phyloP scores from a whole-genome alignment of 2,113 vertebrate species.

The Thinocorus orbignyianus region DNA sequence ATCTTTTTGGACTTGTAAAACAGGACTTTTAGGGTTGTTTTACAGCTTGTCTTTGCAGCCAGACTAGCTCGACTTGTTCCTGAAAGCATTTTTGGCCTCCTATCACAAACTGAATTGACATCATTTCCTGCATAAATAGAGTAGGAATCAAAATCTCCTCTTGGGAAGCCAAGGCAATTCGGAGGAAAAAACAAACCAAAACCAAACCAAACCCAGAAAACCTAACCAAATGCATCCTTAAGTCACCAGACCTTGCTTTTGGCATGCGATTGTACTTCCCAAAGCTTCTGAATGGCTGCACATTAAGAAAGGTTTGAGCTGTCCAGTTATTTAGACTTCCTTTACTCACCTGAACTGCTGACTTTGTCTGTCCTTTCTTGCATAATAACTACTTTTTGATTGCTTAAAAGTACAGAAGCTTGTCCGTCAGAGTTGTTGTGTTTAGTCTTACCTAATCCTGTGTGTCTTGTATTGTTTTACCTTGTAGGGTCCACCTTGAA shows the following conservation, averaged over 20 bases:
- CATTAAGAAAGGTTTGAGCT: conserved; percentile 68
- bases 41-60: conserved; percentile 55
- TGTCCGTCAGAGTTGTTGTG: conserved; percentile 78
- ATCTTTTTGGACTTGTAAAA: conserved; percentile 80
- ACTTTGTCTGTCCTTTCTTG: conserved; percentile 78
- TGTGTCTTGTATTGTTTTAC: conserved; percentile 96
- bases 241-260: conserved; percentile 61
- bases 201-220: not conserved
- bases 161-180: conserved; percentile 42
- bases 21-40: conserved; percentile 4
- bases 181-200: not conserved
- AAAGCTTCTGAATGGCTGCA: conserved; percentile 71
- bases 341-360: conserved; percentile 74
- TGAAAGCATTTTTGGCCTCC: conserved; percentile 62
- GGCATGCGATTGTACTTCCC: conserved; percentile 54
- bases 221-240: conserved; percentile 52
- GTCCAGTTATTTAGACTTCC: conserved; percentile 67
- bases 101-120: conserved; percentile 43
- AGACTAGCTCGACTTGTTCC: conserved; percentile 53
- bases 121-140: conserved; percentile 51
- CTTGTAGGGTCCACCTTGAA: conserved; percentile 98
- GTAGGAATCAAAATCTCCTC: not conserved
- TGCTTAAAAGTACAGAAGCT: conserved; percentile 86
- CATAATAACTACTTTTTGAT: conserved; percentile 80
- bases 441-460: conserved; percentile 90